phyloP scores from a whole-genome alignment of 2,888 invertebrate genomes.

The Sepioteuthis lessoniana region DNA sequence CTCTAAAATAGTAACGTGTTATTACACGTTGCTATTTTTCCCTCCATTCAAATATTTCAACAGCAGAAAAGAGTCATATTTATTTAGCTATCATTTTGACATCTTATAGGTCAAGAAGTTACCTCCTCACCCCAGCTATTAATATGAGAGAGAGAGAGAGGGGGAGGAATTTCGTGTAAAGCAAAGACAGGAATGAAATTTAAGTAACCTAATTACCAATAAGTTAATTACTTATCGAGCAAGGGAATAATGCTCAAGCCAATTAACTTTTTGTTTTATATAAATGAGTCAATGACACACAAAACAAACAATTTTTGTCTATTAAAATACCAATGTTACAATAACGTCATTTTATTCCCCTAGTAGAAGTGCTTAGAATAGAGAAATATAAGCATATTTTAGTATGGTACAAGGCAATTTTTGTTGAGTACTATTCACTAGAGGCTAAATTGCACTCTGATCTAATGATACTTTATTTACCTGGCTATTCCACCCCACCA shows the following conservation, averaged over 20 bases:
- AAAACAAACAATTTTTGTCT: too few relatives aligned
- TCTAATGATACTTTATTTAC: too few relatives aligned
- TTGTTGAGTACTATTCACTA: too few relatives aligned
- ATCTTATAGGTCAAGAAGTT: not conserved
- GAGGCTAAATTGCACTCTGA: too few relatives aligned
- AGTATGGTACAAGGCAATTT: too few relatives aligned
- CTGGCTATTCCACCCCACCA: too few relatives aligned
- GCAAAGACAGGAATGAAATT: not conserved
- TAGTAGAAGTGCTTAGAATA: too few relatives aligned
- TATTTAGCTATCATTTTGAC: not conserved
- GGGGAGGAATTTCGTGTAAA: not conserved
- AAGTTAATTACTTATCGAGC: not conserved
- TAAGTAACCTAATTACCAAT: not conserved
- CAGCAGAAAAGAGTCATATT: not conserved
- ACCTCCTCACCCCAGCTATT: not conserved
- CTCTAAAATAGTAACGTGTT: not conserved
- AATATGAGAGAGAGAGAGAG: not conserved
- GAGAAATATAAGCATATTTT: too few relatives aligned
- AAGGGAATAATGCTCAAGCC: not conserved
- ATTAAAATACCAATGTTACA: too few relatives aligned
- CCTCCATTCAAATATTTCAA: not conserved
- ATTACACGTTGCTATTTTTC: not conserved
- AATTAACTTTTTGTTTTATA: not conserved
- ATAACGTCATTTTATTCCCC: too few relatives aligned
- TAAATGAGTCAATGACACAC: not conserved